Percentiles rank a stretch among this genome's conserved stretches.
Evolutionary conservation across 2,888 invertebrate genomes (phyloP).

Genomic region (Zaprionus lineosus): DNA sequence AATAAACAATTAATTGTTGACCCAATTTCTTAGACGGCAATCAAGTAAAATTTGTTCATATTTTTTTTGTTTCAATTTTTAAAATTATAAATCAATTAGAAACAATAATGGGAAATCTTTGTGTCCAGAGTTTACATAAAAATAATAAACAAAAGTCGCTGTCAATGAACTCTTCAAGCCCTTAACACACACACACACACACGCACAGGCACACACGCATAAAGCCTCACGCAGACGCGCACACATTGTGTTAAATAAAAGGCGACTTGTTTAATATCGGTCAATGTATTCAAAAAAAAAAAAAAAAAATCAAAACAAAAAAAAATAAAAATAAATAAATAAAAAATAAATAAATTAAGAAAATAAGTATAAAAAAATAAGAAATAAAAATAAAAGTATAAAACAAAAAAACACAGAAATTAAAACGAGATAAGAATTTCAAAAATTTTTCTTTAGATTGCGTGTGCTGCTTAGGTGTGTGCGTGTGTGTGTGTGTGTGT

Average conservation of each 20-base stretch:
- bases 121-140: neutral
- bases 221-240: too few relatives aligned
- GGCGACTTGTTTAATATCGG: constrained; percentile 77
- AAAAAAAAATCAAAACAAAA: constrained; percentile 19
- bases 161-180: constrained; percentile 70
- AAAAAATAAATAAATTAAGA: constrained; percentile 19
- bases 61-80: constrained; percentile 50
- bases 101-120: neutral
- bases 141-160: constrained; percentile 36
- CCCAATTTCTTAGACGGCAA: constrained; percentile 62
- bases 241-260: constrained; percentile 41
- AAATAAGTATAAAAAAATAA: constrained; percentile 15
- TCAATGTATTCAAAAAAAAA: constrained; percentile 70
- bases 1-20: constrained; percentile 58
- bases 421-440: constrained; percentile 78
- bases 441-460: constrained; percentile 72
- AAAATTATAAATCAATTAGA: constrained; percentile 7
- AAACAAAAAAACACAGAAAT: constrained; percentile 24
- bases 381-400: constrained; percentile 19
- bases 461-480: constrained; percentile 30
- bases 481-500: constrained; percentile 11
- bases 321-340: constrained; percentile 17
- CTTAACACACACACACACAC: constrained; percentile 43
- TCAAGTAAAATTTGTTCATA: constrained; percentile 59
- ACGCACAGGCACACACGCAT: constrained; percentile 3